phyloP scores from a whole-genome alignment of 2,797 vertebrate genomes.

The Champsocephalus gunnari region DNA sequence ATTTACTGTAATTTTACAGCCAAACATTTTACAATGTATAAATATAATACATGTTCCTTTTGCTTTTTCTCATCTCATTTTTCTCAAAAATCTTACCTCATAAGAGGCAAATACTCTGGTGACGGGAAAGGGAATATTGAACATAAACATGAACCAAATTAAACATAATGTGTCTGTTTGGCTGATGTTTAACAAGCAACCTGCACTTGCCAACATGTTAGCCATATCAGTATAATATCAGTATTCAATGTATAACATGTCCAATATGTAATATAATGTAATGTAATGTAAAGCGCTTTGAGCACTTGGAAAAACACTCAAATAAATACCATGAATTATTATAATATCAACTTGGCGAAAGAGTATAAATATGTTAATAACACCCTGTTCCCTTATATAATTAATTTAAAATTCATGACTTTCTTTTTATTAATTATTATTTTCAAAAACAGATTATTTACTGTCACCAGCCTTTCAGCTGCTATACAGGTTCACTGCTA shows the following conservation, averaged over 20 bases:
- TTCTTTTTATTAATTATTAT: too few relatives aligned
- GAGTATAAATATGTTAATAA: not conserved
- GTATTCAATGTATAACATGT: too few relatives aligned
- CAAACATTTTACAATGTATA: not conserved
- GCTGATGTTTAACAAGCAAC: not conserved
- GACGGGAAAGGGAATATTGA: not conserved
- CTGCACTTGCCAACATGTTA: not conserved
- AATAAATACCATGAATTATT: too few relatives aligned
- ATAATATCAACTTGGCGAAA: not conserved
- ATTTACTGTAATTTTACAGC: too few relatives aligned
- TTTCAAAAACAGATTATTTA: not conserved
- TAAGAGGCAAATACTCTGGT: not conserved
- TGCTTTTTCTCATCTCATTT: not conserved
- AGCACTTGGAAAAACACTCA: too few relatives aligned
- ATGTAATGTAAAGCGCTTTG: too few relatives aligned
- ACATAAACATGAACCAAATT: slow-evolving; percentile 1
- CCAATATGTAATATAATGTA: too few relatives aligned
- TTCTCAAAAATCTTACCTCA: not conserved
- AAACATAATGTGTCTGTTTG: not conserved
- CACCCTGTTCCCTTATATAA: not conserved
- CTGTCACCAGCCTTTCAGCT: not conserved
- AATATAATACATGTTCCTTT: not conserved
- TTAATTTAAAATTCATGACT: too few relatives aligned
- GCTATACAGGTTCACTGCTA: not conserved
- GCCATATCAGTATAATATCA: not conserved